Base-by-base conservation (phyloP, 2,797 vertebrate genomes). In the Muscicapa striata region DNA sequence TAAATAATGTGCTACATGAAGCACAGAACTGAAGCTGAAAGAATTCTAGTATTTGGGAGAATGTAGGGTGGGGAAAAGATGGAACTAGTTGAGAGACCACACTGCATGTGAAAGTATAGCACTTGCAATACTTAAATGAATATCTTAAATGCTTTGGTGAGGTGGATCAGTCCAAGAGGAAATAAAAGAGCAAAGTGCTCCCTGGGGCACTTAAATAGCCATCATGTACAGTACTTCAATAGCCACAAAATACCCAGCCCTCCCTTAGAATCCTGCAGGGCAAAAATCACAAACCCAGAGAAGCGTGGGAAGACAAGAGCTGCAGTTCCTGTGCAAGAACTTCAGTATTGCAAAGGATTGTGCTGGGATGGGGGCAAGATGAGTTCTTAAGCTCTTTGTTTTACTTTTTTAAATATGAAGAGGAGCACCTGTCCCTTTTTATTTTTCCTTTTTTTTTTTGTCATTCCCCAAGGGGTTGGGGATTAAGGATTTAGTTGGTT, bases 401-500 rank as follows among this genome's bases (percentile, higher is more conserved):
- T 94, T 62, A 63, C 24, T 70, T 81, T 15, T 78, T 45, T 70
- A 69, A 90, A 84, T 76, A 57, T 46, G 63, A 94, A 88, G 61
- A 94, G 26, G 38, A 80, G 64, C 70, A 91, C 85, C 93, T 93
- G 83, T 69, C 48, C 36, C 10, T 58, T 73, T 67, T 57, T 29
- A 6, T 34, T 21, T 26, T 5, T 19, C 7, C 11, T 2, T 3
- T 32, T 27, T 66, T 66, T 40, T 18, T 36, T 4, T 14, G 0
- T 4, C 11, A 0, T 24, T 34, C 18, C 2, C 67, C 19, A 59
- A 74, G 20, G 52, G 41, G 51, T 14, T 43, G 30, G 19, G 43
- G 89, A 89, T 96, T 96, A 96, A 91, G 91, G 92, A 86, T 92
- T 97, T 95, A 92, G 55, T 79, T 82, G 73, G 73, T 88, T 91